Evolutionary conservation across 2,888 invertebrate genomes (phyloP).

Genomic region (Synergus gifuensis): DNA sequence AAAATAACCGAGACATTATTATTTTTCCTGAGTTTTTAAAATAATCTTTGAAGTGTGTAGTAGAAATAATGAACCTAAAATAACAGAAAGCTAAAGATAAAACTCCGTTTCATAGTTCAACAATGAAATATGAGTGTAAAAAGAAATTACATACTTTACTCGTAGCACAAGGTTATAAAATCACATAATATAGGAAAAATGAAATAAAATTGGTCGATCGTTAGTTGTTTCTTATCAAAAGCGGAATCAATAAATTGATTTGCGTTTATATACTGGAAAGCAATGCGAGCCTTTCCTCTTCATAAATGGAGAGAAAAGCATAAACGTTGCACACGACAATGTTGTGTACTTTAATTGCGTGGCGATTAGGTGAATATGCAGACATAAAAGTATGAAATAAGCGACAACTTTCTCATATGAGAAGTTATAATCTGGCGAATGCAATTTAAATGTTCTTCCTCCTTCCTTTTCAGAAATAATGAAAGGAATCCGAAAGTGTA

Average conservation of each 20-base stretch:
- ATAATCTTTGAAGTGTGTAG: not conserved
- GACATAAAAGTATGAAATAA: not conserved
- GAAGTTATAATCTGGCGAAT: not conserved
- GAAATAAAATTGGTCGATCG: not conserved
- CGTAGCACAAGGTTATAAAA: not conserved
- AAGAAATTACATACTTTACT: not conserved
- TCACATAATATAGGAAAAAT: not conserved
- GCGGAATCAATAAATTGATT: not conserved
- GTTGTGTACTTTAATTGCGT: not conserved
- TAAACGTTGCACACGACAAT: not conserved
- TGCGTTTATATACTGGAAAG: too few species aligned
- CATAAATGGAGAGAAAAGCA: not conserved
- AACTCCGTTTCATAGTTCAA: not conserved
- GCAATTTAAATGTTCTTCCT: not conserved
- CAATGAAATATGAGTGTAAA: not conserved
- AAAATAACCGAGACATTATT: not conserved
- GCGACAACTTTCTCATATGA: slow-evolving; percentile 17
- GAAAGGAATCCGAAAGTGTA: not conserved
- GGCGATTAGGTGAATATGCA: slow-evolving; percentile 3
- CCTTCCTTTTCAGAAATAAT: not conserved
- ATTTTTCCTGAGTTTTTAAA: not conserved
- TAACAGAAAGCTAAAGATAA: not conserved
- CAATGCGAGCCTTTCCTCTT: not conserved
- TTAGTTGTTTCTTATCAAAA: not conserved
- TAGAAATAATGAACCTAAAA: not conserved